Conservation (phyloP, 2,888 invertebrate genomes). For the Megastigmus dorsalis region DNA sequence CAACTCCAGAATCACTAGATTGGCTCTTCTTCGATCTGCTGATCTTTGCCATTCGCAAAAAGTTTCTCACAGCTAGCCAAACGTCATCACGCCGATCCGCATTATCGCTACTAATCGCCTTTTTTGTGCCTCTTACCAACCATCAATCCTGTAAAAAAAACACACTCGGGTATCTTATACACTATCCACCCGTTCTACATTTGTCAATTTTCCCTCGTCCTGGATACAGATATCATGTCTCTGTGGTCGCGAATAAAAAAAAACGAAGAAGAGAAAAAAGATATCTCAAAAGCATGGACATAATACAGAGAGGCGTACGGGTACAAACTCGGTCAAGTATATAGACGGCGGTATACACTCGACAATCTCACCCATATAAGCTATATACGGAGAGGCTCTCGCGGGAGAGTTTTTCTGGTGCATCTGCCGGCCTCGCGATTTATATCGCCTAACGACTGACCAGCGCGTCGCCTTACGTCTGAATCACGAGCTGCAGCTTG, state of each 20-base stretch:
- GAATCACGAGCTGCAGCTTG: no score
- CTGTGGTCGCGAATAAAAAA: constrained; percentile 12
- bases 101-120: neutral
- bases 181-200: neutral
- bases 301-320: neutral
- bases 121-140: neutral
- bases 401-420: constrained; percentile 28
- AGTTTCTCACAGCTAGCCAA: neutral
- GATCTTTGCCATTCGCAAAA: neutral
- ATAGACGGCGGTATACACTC: neutral
- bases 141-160: neutral
- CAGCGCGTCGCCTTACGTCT: constrained; percentile 17
- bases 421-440: constrained; percentile 31
- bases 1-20: no score
- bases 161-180: neutral
- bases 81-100: no score
- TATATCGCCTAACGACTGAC: constrained; percentile 31
- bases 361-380: constrained; percentile 32
- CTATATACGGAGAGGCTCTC: constrained; percentile 3
- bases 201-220: constrained; percentile 10
- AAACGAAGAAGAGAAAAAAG: neutral
- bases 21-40: no score
- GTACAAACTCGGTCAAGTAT: constrained; percentile 44
- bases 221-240: neutral
- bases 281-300: constrained; percentile 9